Base-by-base conservation (phyloP, 2,113 vertebrate species). In the Pogonocichla stellata region DNA sequence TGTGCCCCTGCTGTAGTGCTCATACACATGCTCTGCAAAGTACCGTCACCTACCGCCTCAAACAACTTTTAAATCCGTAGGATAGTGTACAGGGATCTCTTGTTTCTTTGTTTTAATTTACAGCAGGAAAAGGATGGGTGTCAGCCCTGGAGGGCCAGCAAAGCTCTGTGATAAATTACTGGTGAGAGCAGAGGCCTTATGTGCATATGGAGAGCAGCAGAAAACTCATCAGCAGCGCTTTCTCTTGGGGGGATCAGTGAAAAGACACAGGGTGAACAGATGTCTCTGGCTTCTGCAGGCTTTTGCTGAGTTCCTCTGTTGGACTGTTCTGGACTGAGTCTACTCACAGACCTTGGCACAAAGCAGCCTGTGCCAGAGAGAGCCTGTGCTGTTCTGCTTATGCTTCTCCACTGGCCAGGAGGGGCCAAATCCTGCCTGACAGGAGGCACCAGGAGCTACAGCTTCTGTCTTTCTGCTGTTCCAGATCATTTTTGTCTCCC, bases 1-100 rank as follows among this genome's bases (percentile, higher is more conserved):
- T 25, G 42, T 67, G 25, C 15, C 56, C 22, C 33, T 36, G 0
- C 10, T 10, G 17, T 5, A 56, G 8, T 73, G 29, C 31, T 77
- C 0, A 0, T 26, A 53, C 14, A 26, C 3, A 2, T 45, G 54
- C 8, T 61, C 58, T 77, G 50, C 45, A 83, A 73, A 80, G 50
- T 22, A 16, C 29, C 20, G 3, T 25, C 2, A 2, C 28, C 50
- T 62, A 7, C 40, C 6, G 2, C 23, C 38, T 94, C 42, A 36
- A 50, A 25, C 8, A 62, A 26, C 33, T 80, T 50, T 20, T 58
- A 61, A 89, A 73, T 61, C 23, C 12, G 7, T 36, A 29, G 33
- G 5, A 42, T 34, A 31, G 8, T 3, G 12, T 60, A 22, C 29
- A 29, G 23, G 33, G n/a, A 33, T 78, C 38, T 9, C 2, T 0